These are phyloP conservation scores for Sarcophaga peregrina DNA, from an alignment of 1,140 invertebrate species.

Conservation along the genomic window DNA sequence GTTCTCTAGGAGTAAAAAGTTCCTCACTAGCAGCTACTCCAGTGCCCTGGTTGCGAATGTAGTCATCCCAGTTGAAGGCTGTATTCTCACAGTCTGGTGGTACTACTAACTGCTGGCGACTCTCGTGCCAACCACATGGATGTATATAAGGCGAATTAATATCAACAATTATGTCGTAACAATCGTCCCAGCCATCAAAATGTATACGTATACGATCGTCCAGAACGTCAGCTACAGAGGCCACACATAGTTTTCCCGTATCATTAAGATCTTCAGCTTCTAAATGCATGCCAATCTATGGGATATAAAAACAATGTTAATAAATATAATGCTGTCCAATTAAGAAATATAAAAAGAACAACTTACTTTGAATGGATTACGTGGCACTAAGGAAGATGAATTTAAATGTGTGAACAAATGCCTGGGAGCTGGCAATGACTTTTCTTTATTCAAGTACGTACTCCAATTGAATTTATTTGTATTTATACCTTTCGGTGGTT, in stretches of 20 bases:
- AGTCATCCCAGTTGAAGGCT: slow-evolving; percentile 86
- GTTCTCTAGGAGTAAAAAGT: slow-evolving; percentile 83
- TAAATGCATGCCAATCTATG: slow-evolving; percentile 88
- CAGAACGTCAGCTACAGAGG: slow-evolving; percentile 85
- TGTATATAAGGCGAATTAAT: slow-evolving; percentile 91
- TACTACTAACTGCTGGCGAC: slow-evolving; percentile 82
- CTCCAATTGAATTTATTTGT: slow-evolving; percentile 83
- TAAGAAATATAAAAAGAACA: slow-evolving; percentile 43
- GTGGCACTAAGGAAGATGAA: slow-evolving; percentile 48
- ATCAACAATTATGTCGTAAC: slow-evolving; percentile 95
- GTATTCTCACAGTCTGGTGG: slow-evolving; percentile 78
- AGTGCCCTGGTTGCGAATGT: slow-evolving; percentile 79
- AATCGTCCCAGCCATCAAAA: slow-evolving; percentile 95
- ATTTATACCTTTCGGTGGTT: slow-evolving; percentile 79
- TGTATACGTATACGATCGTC: slow-evolving; percentile 88
- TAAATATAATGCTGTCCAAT: slow-evolving; percentile 67
- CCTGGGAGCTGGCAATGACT: slow-evolving; percentile 81
- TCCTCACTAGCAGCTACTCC: slow-evolving; percentile 81
- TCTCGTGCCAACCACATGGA: slow-evolving; percentile 91
- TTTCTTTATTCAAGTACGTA: slow-evolving; percentile 83
- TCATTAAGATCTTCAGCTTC: slow-evolving; percentile 95
- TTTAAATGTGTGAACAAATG: slow-evolving; percentile 76
- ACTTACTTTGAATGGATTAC: slow-evolving; percentile 63
- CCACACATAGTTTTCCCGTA: slow-evolving; percentile 86
- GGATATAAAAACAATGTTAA: background rate